These are phyloP conservation scores for Lymantria dispar DNA, from an alignment of 2,888 invertebrate species.

Conservation along the genomic window DNA sequence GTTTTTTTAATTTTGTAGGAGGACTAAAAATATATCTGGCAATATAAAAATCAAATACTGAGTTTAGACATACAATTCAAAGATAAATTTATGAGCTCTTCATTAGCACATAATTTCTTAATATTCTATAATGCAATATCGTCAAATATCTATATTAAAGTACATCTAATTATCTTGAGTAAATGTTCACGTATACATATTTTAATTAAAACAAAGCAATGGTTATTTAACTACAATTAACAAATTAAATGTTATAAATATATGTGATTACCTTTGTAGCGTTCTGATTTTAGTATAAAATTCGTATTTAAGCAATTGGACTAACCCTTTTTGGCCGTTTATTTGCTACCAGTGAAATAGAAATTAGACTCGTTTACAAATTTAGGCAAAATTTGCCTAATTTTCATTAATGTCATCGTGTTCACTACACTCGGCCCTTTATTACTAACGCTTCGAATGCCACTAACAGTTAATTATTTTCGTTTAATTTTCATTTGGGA, in stretches of 20 bases:
- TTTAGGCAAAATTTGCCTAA: constrained; percentile 41
- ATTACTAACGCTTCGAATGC: constrained; percentile 47
- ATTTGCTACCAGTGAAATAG: constrained; percentile 52
- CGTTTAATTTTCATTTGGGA: constrained; percentile 42
- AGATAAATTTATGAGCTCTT: too few relatives aligned
- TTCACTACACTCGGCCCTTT: constrained; percentile 50
- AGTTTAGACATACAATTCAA: too few relatives aligned
- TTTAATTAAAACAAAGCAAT: neutral
- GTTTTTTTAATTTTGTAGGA: too few relatives aligned
- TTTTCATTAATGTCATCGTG: constrained; percentile 55
- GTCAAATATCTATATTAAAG: too few relatives aligned
- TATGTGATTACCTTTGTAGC: constrained; percentile 21
- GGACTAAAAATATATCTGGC: too few relatives aligned
- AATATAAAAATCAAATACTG: too few relatives aligned
- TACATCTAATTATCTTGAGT: too few relatives aligned
- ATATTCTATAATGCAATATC: too few relatives aligned
- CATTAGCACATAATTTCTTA: too few relatives aligned
- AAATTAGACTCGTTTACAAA: constrained; percentile 55
- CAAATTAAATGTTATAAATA: constrained; percentile 12
- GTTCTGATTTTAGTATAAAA: constrained; percentile 33
- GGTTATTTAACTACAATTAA: constrained; percentile 1
- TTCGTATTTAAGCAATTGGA: constrained; percentile 29
- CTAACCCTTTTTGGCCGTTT: constrained; percentile 34
- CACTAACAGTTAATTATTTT: constrained; percentile 53
- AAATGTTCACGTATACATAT: too few relatives aligned